Base-by-base conservation (phyloP, 1,140 invertebrate genomes). In the Temnothorax curvispinosus region DNA sequence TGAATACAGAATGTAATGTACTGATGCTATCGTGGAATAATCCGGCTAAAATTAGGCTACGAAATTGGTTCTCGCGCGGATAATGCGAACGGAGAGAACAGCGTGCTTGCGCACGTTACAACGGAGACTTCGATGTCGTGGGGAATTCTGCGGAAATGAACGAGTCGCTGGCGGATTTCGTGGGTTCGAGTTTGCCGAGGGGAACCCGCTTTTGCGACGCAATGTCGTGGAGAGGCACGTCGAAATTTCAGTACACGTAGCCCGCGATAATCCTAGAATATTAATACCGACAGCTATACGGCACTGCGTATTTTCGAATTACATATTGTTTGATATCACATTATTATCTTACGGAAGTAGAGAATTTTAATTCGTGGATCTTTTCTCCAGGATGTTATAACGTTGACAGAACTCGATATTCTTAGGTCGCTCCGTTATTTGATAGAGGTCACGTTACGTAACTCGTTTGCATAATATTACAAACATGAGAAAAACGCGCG, bases 1-100 rank as follows among this genome's bases (percentile, higher is more conserved):
- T 47, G 65, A 35, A 62, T 67, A 32, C 38, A 65, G 38, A 60
- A 9, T 38, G 54, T 41, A 54, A 47, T 77, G 15, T 3, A n/a
- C 50, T 18, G 15, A 80, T 69, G 13, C 15, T 69, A 47, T 92
- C 90, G 75, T 74, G 72, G 86, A 85, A 92, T 94, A 93, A 94
- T 94, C 92, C 91, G 67, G 88, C 50, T 67, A 87, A 92, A 94
- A 94, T 93, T 94, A 93, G 91, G 77, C 88, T 86, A 78, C 80
- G 89, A 92, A 93, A 93, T 93, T 91, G 88, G 87, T 89, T 92
- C 84, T 74, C 86, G 75, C 85, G n/a, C 85, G 85, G 77, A 80
- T 87, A 87, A 90, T 71, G 67, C 71, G 88, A 89, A 62, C 69
- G 75, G 78, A 82, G 87, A 58, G 69, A 84, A 75, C 62, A 67